Evolutionary conservation across 2,888 invertebrate species (phyloP).

Genomic region (Buathra laborator): DNA sequence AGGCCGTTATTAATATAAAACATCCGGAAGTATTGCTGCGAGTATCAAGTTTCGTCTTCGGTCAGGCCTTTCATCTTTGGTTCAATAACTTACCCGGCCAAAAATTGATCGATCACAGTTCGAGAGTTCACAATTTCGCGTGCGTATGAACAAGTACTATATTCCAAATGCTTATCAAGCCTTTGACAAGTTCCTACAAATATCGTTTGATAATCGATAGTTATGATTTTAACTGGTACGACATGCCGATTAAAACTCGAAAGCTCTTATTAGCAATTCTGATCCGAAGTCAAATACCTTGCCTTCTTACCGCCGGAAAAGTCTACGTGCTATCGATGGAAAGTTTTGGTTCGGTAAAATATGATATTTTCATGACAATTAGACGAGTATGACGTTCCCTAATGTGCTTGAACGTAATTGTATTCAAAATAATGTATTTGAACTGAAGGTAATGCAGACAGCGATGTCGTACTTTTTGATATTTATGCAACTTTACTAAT

Average conservation of each 20-base stretch:
- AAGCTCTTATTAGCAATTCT: constrained; percentile 24
- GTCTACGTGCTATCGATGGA: constrained; percentile 32
- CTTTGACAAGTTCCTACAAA: no score
- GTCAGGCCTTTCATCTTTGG: not conserved
- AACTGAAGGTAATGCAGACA: no score
- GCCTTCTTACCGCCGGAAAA: constrained; percentile 18
- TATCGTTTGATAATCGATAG: not conserved
- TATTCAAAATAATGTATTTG: no score
- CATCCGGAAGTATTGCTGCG: not conserved
- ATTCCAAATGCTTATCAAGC: no score
- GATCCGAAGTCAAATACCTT: constrained; percentile 23
- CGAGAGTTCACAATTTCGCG: not conserved
- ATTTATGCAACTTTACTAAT: no score
- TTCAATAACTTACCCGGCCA: constrained; percentile 21
- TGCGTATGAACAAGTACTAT: not conserved
- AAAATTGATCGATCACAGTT: constrained; percentile 27
- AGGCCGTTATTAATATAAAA: not conserved
- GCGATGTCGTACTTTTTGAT: no score
- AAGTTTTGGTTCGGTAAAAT: constrained; percentile 36
- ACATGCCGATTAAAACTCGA: constrained; percentile 5
- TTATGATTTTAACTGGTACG: constrained; percentile 40
- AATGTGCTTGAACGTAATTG: no score
- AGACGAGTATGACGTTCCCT: no score
- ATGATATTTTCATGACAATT: not conserved
- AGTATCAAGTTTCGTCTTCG: not conserved